phyloP scores from a whole-genome alignment of 2,797 vertebrate genomes.

The Dicrostonyx torquatus region DNA sequence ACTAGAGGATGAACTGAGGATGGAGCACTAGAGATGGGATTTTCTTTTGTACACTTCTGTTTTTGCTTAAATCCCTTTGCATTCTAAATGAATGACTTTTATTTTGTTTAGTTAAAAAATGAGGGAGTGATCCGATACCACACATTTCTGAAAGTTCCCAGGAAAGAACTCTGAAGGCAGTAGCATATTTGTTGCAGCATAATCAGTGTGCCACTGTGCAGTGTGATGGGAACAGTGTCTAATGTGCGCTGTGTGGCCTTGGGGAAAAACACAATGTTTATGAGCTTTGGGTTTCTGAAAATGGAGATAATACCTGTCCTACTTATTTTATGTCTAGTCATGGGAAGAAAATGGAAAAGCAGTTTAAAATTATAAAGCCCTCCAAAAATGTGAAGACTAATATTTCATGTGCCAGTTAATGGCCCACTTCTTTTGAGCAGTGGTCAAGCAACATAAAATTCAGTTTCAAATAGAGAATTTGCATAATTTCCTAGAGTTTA shows the following conservation, averaged over 20 bases:
- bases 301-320: conserved; percentile 30
- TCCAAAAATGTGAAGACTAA: conserved; percentile 34
- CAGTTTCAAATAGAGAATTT: conserved; percentile 38
- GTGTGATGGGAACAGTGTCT: background rate
- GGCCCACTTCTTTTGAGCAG: conserved; percentile 38
- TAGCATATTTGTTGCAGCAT: conserved; percentile 27
- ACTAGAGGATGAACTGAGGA: background rate
- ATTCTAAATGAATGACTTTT: conserved; percentile 63
- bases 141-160: conserved; percentile 59
- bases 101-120: conserved; percentile 57
- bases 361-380: conserved; percentile 31
- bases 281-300: conserved; percentile 38
- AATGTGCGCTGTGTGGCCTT: conserved; percentile 17
- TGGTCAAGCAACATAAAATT: conserved; percentile 47
- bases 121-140: background rate
- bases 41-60: conserved; percentile 50
- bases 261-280: conserved; percentile 43
- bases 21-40: background rate
- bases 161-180: background rate
- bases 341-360: conserved; percentile 54
- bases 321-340: conserved; percentile 5
- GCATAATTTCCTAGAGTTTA: conserved; percentile 17
- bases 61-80: conserved; percentile 46
- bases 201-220: conserved; percentile 8
- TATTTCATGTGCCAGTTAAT: conserved; percentile 38